Base-by-base conservation (phyloP, 2,113 vertebrate genomes). In the Esox niger region DNA sequence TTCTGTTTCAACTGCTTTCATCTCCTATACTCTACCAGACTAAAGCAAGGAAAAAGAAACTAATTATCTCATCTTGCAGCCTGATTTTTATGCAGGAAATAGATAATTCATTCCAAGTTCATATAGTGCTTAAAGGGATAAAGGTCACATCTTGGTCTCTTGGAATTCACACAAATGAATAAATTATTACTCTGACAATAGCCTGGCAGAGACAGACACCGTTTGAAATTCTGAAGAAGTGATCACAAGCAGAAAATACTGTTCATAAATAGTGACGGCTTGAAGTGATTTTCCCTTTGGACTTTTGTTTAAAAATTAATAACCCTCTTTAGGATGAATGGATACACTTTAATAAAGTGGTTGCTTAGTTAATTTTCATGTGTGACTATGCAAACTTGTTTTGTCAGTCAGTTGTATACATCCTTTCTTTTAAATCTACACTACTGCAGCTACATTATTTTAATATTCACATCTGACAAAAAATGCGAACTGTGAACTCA, bases 21-120 rank as follows among this genome's bases (percentile, higher is more conserved):
- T 46, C 62, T 71, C 56, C 33, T 27, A 31, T 62, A 26, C 57
- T 47, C 58, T n/a, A 25, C 9, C 58, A 21, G 35, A 62, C 33
- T 26, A 29, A 23, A 25, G 58, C 29, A 11, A 30, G 26, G 58
- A 69, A 8, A 21, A 15, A 43, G 38, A 43, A 17, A 43, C 38
- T 43, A 52, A 52, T 52, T 52, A 52, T 21, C 47, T 52, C 47
- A 52, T 23, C 47, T 21, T 6, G 47, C 47, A 52, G 47, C 20
- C 7, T 52, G 47, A 6, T 21, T 52, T 52, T 52, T 15, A 52
- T 15, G 47, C n/a, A 21, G 20, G n/a, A 35, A 17, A 62, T n/a
- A 63, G 61, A 63, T 33, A 26, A 63, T 26, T 46, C 8, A 46
- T 63, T 43, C 35, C 61, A 15, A 63, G 35, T 27, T 43, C n/a